Base-by-base conservation (phyloP, 1,140 invertebrate species). In the Anthonomus grandis region DNA sequence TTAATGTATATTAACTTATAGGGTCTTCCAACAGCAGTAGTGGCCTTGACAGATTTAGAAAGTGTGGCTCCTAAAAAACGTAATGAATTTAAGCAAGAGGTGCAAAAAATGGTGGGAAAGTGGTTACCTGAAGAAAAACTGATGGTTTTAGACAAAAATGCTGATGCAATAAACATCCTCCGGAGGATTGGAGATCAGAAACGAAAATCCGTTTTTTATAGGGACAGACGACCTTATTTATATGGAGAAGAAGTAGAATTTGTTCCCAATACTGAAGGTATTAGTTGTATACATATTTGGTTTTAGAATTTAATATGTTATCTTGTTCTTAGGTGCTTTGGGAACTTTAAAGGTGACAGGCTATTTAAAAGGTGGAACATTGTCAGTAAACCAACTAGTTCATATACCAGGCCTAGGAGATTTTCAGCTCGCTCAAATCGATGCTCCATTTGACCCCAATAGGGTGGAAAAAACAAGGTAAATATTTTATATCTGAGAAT, bases 361-460 rank as follows among this genome's bases (percentile, higher is more conserved):
- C 2, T 96, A 87, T 75, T 72, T 98, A 39, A 77, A 90, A 67
- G 90, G 92, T 0, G 80, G 83, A 63, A 76, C 87, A 5, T 75
- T 96, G 31, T 88, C 86, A 73, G 92, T 90, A 0, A 97, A 98
- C 80, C 78, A 86, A 61, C 77, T 97, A 39, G 77, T 98, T 39
- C 91, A 98, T 68, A 83, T 98, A 46, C 85, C 91, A 46, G 93
- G 92, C 0, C 83, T 92, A 69, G 95, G 93, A 34, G 90, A 96
- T 70, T 98, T 89, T 73, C 94, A 97, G 79, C 85, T 98, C 81
- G 78, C 75, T 2, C 83, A 86, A 71, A 92, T 97, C 62, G 85
- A 88, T 76, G 79, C 82, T 1, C 71, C 79, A 0, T 73, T 76
- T 51, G 91, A 96, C 80, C 90, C 90, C 2, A 83, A 88, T 75